These are phyloP conservation scores for Polietes domitor DNA, from an alignment of 2,888 invertebrate species.

Conservation along the genomic window DNA sequence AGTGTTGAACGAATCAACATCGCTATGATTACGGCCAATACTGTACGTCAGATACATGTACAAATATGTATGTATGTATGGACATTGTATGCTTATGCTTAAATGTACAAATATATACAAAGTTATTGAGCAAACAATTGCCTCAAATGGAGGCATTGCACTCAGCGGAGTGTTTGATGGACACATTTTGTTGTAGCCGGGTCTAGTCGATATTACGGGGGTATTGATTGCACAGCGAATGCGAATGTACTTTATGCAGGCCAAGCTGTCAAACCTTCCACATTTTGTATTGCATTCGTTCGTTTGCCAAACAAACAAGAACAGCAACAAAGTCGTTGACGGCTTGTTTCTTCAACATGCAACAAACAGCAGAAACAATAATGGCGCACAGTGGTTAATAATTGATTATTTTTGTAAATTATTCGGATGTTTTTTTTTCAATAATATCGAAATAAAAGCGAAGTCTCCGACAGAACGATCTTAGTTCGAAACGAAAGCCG, in stretches of 20 bases:
- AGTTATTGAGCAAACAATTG: conserved; percentile 30
- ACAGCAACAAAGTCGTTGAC: conserved; percentile 3
- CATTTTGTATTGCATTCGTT: conserved; percentile 31
- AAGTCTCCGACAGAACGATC: no score
- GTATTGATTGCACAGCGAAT: conserved; percentile 29
- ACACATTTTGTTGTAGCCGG: conserved; percentile 13
- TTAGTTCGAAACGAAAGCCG: no score
- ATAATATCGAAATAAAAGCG: no score
- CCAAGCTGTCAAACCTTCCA: conserved; percentile 44
- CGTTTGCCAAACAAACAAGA: conserved; percentile 17
- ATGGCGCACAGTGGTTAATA: conserved; percentile 1
- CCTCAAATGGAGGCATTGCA: conserved; percentile 7
- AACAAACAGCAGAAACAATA: conserved; percentile 17
- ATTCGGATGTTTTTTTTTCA: no score
- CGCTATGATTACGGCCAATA: neutral
- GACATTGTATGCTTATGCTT: no score
- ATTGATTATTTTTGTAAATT: no score
- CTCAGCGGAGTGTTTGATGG: neutral
- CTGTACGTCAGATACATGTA: neutral
- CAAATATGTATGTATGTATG: neutral
- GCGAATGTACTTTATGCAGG: conserved; percentile 48
- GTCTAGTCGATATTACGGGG: conserved; percentile 32
- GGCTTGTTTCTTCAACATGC: conserved; percentile 10
- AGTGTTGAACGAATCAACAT: neutral
- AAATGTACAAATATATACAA: neutral